Evolutionary conservation across 2,888 invertebrate genomes (phyloP), one percentile per base, ranked within the genome.

Genomic region (Spatulosminthurus flaviceps): DNA sequence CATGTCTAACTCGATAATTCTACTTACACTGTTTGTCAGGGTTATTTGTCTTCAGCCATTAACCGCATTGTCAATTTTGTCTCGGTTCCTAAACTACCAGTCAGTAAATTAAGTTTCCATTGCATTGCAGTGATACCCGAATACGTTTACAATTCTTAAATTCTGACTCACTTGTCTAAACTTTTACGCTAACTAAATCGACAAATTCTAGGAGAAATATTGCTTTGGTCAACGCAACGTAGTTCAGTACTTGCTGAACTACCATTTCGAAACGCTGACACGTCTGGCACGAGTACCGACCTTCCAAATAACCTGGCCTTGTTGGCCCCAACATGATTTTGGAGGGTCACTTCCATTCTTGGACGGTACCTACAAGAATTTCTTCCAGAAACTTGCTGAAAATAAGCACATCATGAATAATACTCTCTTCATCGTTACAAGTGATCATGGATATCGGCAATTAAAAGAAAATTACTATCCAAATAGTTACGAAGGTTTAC

Each of bases 261-360:
- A 82, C 72, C 71, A 78, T 19, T 29, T 70, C 13, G 71, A 78
- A 21, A 79, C 79, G 21, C 80, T 81, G n/a, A n/a, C n/a, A n/a
- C n/a, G n/a, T n/a, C n/a, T n/a, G n/a, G n/a, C n/a, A n/a, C n/a
- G n/a, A n/a, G 51, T 72, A 2, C 82, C 82, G 0, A 67, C 79
- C 0, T 81, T 82, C 67, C 78, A 78, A 21, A 70, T 82, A 5
- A 78, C 67, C 34, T 79, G 80, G 64, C 43, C 80, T 13, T 69
- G 75, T 16, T 82, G 80, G 80, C 81, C 81, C 0, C 81, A 81
- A n/a, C 76, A 80, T 7, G 80, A 81, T n/a, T 61, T 72, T 41
- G 70, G 79, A 5, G 75, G 73, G 11, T 16, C 80, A 0, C 75
- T 82, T 0, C 19, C 42, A 29, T 24, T 74, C 11, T 66, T 82